Evolutionary conservation across 2,888 invertebrate genomes (phyloP).

Genomic region (Calameuta filiformis): DNA sequence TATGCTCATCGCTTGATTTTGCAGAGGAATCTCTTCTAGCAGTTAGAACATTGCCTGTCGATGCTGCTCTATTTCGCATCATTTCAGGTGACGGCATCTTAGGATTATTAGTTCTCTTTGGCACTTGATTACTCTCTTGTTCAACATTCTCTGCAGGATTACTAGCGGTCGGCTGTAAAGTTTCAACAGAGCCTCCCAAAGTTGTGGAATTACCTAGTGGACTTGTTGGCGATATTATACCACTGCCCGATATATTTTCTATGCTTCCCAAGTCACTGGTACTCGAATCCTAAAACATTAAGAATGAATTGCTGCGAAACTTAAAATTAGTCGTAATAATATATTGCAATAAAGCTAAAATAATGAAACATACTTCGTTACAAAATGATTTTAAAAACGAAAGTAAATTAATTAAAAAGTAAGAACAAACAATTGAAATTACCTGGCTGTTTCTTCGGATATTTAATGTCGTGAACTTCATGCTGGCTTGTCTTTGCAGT

Average conservation of each 20-base stretch:
- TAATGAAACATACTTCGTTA: not conserved
- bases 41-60: constrained; percentile 63
- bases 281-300: constrained; percentile 51
- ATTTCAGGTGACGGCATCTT: constrained; percentile 56
- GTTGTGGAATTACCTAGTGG: constrained; percentile 40
- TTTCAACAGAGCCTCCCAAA: constrained; percentile 56
- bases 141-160: constrained; percentile 38
- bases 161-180: constrained; percentile 43
- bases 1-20: constrained; percentile 73
- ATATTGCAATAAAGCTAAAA: not conserved
- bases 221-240: constrained; percentile 60
- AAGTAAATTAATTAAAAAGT: not conserved
- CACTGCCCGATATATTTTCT: constrained; percentile 58
- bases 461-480: constrained; percentile 36
- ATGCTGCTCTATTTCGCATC: constrained; percentile 66
- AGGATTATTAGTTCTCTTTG: constrained; percentile 31
- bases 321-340: not conserved
- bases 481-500: constrained; percentile 51
- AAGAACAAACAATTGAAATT: constrained; percentile 21
- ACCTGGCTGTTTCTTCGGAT: constrained; percentile 59
- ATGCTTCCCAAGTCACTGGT: constrained; percentile 56
- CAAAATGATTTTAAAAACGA: not conserved
- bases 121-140: constrained; percentile 27
- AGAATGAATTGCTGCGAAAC: not conserved
- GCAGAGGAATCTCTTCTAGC: constrained; percentile 53